phyloP scores from a whole-genome alignment of 2,113 vertebrate species.

The Oncorhynchus nerka region DNA sequence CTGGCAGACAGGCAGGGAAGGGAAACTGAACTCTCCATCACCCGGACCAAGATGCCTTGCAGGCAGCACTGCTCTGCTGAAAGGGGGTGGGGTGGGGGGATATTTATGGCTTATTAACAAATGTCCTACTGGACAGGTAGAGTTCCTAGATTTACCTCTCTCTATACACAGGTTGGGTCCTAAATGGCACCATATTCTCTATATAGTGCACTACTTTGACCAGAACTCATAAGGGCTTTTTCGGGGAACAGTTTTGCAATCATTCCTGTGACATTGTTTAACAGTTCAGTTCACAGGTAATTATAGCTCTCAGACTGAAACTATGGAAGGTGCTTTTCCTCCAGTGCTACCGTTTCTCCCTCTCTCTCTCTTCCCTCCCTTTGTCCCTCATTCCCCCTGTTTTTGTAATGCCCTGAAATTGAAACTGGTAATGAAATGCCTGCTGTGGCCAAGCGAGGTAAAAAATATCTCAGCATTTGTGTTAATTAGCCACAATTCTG shows the following conservation, averaged over 20 bases:
- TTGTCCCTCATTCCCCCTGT: too few relatives aligned
- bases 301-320: slow-evolving; percentile 38
- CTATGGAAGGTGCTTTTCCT: slow-evolving; percentile 9
- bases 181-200: too few relatives aligned
- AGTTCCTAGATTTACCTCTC: neutral
- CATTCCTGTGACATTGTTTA: slow-evolving; percentile 36
- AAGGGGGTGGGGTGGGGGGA: neutral
- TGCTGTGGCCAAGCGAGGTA: neutral
- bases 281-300: slow-evolving; percentile 34
- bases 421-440: neutral
- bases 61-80: slow-evolving; percentile 44
- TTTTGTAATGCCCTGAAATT: neutral
- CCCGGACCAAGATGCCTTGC: slow-evolving; percentile 48
- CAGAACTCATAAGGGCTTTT: neutral
- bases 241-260: slow-evolving; percentile 17
- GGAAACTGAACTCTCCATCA: slow-evolving; percentile 69
- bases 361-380: neutral
- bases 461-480: neutral
- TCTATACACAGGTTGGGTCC: too few relatives aligned
- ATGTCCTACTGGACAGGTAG: slow-evolving; percentile 37
- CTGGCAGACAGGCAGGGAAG: slow-evolving; percentile 8
- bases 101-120: slow-evolving; percentile 51
- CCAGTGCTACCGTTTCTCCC: too few relatives aligned
- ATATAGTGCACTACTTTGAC: too few relatives aligned
- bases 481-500: neutral